These are phyloP conservation scores for Mobula birostris DNA, from an alignment of 2,113 vertebrate genomes.

Conservation along the genomic window DNA sequence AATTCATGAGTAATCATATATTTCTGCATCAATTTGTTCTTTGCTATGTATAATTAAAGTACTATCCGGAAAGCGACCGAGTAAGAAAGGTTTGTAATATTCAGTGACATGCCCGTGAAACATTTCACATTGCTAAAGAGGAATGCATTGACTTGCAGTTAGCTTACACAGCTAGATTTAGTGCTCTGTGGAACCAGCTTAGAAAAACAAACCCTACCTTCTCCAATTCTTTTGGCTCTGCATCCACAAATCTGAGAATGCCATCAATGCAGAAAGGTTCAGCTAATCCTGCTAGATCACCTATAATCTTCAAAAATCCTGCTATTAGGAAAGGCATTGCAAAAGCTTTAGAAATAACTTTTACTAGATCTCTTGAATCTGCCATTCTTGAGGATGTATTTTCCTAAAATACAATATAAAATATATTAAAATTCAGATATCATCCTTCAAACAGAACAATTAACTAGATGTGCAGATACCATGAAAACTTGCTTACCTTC, in stretches of 20 bases:
- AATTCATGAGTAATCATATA: background rate
- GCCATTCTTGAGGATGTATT: background rate
- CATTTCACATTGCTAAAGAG: background rate
- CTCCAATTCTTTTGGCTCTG: background rate
- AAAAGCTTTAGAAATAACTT: background rate
- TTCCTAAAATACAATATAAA: slow-evolving; percentile 27
- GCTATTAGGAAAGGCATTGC: background rate
- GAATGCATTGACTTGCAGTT: background rate
- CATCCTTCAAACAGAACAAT: background rate
- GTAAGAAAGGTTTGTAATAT: background rate
- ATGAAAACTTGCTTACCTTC: background rate
- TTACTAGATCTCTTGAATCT: background rate
- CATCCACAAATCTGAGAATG: slow-evolving; percentile 22
- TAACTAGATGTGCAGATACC: background rate
- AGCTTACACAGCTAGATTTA: background rate
- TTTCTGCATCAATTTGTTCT: background rate
- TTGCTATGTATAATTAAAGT: background rate
- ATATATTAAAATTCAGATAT: background rate
- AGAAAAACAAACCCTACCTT: background rate
- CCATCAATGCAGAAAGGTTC: slow-evolving; percentile 31
- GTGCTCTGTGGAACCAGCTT: too few relatives aligned
- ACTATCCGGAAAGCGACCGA: background rate
- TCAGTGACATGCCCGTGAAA: background rate
- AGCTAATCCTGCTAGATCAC: slow-evolving; percentile 24
- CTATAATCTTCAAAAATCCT: slow-evolving; percentile 23